Percentiles rank a stretch among this genome's conserved stretches.
These are phyloP conservation scores for Galeruca laticollis DNA, from an alignment of 2,888 invertebrate genomes.

Conservation along the genomic window DNA sequence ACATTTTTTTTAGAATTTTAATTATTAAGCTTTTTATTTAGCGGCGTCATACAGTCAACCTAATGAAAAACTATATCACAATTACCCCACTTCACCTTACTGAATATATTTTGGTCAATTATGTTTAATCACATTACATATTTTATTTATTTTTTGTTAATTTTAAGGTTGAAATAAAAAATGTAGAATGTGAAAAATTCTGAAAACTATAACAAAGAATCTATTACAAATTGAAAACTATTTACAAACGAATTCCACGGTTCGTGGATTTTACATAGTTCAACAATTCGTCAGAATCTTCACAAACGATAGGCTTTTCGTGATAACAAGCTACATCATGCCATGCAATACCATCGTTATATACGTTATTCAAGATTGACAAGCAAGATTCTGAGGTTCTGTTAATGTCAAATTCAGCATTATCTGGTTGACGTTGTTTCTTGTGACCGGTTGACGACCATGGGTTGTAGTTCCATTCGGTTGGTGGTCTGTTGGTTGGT, in stretches of 20 bases:
- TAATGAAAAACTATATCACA: too few relatives aligned
- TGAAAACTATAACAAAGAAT: constrained; percentile 30
- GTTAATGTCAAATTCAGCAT: constrained; percentile 92
- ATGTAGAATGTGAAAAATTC: constrained; percentile 23
- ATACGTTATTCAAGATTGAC: constrained; percentile 90
- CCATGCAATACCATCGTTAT: constrained; percentile 94
- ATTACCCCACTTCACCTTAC: too few relatives aligned
- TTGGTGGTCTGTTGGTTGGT: constrained; percentile 81
- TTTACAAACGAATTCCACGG: constrained; percentile 83
- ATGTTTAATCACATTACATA: too few relatives aligned
- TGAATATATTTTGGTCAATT: too few relatives aligned
- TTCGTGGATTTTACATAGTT: constrained; percentile 88
- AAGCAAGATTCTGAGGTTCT: constrained; percentile 89
- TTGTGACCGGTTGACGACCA: constrained; percentile 94
- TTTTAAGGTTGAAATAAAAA: constrained; percentile 31
- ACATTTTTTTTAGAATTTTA: too few relatives aligned
- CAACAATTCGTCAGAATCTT: constrained; percentile 89
- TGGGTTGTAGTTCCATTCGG: constrained; percentile 86
- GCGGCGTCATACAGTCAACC: too few relatives aligned
- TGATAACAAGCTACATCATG: constrained; percentile 95
- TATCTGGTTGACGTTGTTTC: constrained; percentile 88
- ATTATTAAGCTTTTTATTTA: too few relatives aligned
- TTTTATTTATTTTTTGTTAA: too few relatives aligned
- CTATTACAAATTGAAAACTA: background rate
- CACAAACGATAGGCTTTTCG: constrained; percentile 92